phyloP scores from a whole-genome alignment of 1,140 invertebrate genomes.

The Cataglyphis hispanica region DNA sequence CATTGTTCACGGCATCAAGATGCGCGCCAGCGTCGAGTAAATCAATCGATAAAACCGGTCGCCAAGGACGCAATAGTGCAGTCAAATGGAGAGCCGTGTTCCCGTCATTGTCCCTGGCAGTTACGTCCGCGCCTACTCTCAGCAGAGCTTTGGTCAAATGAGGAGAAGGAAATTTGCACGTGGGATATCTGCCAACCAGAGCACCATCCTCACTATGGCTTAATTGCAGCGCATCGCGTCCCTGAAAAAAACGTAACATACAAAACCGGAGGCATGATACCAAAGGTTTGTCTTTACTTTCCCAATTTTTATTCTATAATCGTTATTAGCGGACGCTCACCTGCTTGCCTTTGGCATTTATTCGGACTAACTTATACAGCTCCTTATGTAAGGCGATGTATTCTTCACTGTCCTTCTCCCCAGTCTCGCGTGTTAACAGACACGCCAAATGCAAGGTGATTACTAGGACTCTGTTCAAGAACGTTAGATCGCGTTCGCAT shows the following conservation, averaged over 20 bases:
- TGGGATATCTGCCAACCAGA: constrained; percentile 90
- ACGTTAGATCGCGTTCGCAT: constrained; percentile 90
- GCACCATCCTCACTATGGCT: constrained; percentile 89
- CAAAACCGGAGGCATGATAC: not conserved
- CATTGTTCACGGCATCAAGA: constrained; percentile 94
- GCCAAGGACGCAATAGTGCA: constrained; percentile 89
- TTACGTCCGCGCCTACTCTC: constrained; percentile 93
- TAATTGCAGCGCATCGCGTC: constrained; percentile 93
- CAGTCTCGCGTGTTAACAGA: constrained; percentile 89
- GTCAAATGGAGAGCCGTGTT: constrained; percentile 95
- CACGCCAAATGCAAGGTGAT: constrained; percentile 94
- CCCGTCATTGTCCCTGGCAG: constrained; percentile 91
- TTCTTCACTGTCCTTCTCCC: constrained; percentile 86
- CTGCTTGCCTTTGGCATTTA: constrained; percentile 88
- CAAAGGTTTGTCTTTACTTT: not conserved
- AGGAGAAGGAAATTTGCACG: constrained; percentile 91
- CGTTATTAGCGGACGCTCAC: constrained; percentile 63
- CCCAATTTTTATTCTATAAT: constrained; percentile 3
- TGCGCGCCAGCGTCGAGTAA: constrained; percentile 94
- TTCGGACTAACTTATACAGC: constrained; percentile 92
- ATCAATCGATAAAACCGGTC: constrained; percentile 89
- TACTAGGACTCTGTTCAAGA: constrained; percentile 94
- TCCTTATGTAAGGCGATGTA: constrained; percentile 88
- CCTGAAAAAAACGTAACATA: constrained; percentile 87
- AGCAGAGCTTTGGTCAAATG: constrained; percentile 92